phyloP scores from a whole-genome alignment of 1,140 invertebrate genomes.

The Nephotettix cincticeps region DNA sequence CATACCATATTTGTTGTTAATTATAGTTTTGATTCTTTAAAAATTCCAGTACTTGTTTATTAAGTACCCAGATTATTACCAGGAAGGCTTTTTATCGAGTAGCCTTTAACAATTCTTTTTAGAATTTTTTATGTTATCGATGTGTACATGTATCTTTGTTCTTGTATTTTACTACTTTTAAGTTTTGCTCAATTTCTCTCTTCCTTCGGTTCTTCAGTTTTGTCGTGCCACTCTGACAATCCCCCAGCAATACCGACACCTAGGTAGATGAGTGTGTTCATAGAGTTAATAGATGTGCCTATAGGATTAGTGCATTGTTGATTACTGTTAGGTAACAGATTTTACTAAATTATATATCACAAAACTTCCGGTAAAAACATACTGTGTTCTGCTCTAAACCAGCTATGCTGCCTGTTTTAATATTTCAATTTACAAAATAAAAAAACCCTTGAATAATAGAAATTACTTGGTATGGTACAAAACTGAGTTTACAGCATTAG shows the following conservation, averaged over 20 bases:
- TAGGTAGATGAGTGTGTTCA: neutral
- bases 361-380: neutral
- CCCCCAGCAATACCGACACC: neutral
- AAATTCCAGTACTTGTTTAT: neutral
- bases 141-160: neutral
- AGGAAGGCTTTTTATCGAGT: neutral
- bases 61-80: neutral
- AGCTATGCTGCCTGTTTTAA: neutral
- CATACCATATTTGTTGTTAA: neutral
- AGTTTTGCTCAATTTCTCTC: neutral
- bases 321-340: neutral
- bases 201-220: neutral
- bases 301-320: neutral
- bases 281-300: conserved; percentile 4
- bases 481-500: no score
- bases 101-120: neutral
- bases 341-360: neutral
- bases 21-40: neutral
- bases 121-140: neutral
- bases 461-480: no score
- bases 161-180: neutral
- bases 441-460: neutral
- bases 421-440: neutral
- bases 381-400: neutral
- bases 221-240: neutral